Conservation (phyloP, 1,140 invertebrate species). For the Leguminivora glycinivorella region DNA sequence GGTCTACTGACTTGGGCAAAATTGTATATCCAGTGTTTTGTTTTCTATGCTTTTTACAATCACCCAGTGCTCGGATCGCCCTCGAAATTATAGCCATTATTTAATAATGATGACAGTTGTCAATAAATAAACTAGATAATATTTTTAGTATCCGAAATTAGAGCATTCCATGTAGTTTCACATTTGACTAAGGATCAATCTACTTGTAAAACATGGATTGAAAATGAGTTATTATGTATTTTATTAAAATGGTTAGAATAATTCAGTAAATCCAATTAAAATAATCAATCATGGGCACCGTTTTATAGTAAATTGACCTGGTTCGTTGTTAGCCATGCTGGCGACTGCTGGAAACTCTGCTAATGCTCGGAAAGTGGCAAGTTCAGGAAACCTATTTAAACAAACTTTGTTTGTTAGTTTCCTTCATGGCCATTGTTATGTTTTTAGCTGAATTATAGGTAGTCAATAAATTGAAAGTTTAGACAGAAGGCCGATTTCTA, state of each 20-base stretch:
- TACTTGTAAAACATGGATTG: constrained; percentile 41
- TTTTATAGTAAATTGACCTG: constrained; percentile 18
- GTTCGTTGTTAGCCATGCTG: neutral
- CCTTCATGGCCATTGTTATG: neutral
- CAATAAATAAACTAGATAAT: constrained; percentile 20
- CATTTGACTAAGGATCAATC: constrained; percentile 36
- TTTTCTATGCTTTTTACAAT: neutral
- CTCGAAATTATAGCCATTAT: constrained; percentile 49
- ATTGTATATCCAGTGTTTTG: constrained; percentile 16
- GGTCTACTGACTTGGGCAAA: neutral
- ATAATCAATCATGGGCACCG: constrained; percentile 19
- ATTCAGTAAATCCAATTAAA: constrained; percentile 46
- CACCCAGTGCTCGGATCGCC: constrained; percentile 43
- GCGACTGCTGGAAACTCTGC: neutral
- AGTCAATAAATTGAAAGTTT: constrained; percentile 22
- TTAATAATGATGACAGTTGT: constrained; percentile 35
- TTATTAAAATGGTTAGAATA: constrained; percentile 48
- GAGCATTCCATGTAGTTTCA: constrained; percentile 65
- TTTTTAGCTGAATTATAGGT: constrained; percentile 28
- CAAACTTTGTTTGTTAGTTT: neutral
- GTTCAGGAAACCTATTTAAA: neutral
- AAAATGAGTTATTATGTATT: constrained; percentile 42
- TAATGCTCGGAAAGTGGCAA: neutral
- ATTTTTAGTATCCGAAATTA: constrained; percentile 46
- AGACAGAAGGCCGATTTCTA: constrained; percentile 6